Evolutionary conservation across 2,888 invertebrate genomes (phyloP).

Genomic region (Diaprepes abbreviatus): DNA sequence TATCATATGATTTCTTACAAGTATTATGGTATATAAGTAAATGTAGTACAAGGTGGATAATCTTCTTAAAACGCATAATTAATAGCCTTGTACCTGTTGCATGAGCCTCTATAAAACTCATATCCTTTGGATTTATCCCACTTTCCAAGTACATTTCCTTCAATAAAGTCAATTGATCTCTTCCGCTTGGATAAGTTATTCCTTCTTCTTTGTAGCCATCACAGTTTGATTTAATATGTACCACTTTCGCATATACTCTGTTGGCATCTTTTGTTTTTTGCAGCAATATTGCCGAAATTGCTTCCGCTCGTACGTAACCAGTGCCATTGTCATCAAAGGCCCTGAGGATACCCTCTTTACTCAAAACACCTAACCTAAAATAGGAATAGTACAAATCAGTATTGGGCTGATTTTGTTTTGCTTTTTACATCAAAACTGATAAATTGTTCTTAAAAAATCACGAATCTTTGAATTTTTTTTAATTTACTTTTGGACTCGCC

Average conservation of each 20-base stretch:
- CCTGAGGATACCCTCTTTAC: constrained; percentile 88
- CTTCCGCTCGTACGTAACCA: constrained; percentile 88
- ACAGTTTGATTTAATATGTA: constrained; percentile 45
- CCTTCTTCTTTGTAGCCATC: constrained; percentile 58
- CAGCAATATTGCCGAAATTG: constrained; percentile 78
- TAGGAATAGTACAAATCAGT: no score
- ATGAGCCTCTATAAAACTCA: constrained; percentile 90
- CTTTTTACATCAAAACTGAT: no score
- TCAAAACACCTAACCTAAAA: constrained; percentile 78
- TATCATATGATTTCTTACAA: no score
- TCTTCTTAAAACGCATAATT: no score
- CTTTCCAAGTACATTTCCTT: constrained; percentile 76
- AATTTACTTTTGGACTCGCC: no score
- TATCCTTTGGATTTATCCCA: constrained; percentile 74
- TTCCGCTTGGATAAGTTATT: constrained; percentile 65
- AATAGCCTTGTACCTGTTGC: constrained; percentile 83
- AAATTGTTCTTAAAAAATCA: no score
- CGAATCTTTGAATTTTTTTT: no score
- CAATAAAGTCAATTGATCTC: constrained; percentile 74
- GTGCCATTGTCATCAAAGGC: constrained; percentile 89
- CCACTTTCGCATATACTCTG: constrained; percentile 55
- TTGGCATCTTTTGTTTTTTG: constrained; percentile 74
- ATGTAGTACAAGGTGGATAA: no score
- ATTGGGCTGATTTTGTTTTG: no score
- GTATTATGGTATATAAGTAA: no score